Percentiles rank a stretch among this genome's conserved stretches.
Evolutionary conservation across 2,888 invertebrate genomes (phyloP).

Genomic region (Papilio gigon): DNA sequence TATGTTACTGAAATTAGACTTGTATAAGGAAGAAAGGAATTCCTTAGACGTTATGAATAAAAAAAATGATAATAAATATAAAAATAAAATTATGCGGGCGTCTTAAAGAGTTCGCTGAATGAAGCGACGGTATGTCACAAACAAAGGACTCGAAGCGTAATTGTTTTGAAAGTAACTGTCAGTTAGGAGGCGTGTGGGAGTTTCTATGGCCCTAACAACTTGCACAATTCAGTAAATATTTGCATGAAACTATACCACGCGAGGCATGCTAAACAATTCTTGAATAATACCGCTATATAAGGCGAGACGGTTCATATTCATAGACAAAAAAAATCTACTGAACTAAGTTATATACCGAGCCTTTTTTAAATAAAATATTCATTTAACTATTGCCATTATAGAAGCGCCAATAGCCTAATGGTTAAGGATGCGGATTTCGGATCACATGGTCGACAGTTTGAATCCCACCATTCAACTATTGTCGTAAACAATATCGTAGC

Average conservation of each 20-base stretch:
- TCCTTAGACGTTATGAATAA: slow-evolving; percentile 18
- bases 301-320: slow-evolving; percentile 55
- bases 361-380: too few relatives aligned
- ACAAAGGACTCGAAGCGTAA: slow-evolving; percentile 57
- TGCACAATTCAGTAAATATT: slow-evolving; percentile 63
- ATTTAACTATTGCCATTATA: too few relatives aligned
- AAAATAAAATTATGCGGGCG: slow-evolving; percentile 19
- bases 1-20: slow-evolving; percentile 36
- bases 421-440: too few relatives aligned
- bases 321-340: too few relatives aligned
- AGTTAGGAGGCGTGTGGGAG: slow-evolving; percentile 61
- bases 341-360: too few relatives aligned
- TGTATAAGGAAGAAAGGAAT: slow-evolving; percentile 11
- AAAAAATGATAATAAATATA: slow-evolving; percentile 22
- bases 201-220: slow-evolving; percentile 61
- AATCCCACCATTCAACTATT: too few relatives aligned
- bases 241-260: slow-evolving; percentile 60
- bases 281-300: slow-evolving; percentile 49
- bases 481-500: too few relatives aligned
- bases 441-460: too few relatives aligned
- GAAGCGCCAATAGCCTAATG: too few relatives aligned
- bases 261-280: slow-evolving; percentile 51
- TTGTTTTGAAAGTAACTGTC: slow-evolving; percentile 70
- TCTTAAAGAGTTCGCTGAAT: slow-evolving; percentile 35
- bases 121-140: slow-evolving; percentile 46